Percentiles rank a stretch among this genome's conserved stretches.
Conservation (phyloP, 2,113 vertebrate species). For the Nipponia nippon region DNA sequence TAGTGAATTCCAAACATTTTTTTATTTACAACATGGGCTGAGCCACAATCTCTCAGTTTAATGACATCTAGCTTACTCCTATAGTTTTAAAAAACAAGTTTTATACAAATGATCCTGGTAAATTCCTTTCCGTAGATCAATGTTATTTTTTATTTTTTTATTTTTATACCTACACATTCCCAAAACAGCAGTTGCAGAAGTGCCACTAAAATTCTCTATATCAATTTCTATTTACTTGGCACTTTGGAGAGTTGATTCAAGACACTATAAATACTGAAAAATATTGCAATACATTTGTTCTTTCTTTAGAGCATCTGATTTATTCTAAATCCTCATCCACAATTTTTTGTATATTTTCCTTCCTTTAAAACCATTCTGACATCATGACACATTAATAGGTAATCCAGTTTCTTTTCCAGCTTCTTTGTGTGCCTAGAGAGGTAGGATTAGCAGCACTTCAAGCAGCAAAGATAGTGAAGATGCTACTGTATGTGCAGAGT, state of each 20-base stretch:
- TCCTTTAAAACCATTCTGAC: background rate
- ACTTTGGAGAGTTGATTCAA: background rate
- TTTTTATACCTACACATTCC: background rate
- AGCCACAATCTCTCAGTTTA: background rate
- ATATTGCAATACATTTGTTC: background rate
- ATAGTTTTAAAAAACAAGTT: background rate
- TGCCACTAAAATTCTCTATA: background rate
- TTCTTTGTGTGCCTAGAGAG: background rate
- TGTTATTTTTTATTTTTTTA: background rate
- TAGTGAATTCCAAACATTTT: background rate
- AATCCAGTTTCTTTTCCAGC: background rate
- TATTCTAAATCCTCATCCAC: background rate
- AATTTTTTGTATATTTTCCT: background rate
- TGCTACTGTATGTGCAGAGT: background rate
- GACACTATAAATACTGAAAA: background rate
- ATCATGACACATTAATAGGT: background rate
- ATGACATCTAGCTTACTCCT: background rate
- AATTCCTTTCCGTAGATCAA: background rate
- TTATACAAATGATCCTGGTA: background rate
- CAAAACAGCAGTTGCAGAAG: background rate
- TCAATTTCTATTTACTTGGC: background rate
- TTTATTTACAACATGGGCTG: background rate
- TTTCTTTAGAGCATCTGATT: background rate
- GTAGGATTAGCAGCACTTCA: background rate
- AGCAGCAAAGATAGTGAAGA: background rate